Conservation (phyloP, 23 tunicate genomes). For the Clavelina lepadiformis region DNA sequence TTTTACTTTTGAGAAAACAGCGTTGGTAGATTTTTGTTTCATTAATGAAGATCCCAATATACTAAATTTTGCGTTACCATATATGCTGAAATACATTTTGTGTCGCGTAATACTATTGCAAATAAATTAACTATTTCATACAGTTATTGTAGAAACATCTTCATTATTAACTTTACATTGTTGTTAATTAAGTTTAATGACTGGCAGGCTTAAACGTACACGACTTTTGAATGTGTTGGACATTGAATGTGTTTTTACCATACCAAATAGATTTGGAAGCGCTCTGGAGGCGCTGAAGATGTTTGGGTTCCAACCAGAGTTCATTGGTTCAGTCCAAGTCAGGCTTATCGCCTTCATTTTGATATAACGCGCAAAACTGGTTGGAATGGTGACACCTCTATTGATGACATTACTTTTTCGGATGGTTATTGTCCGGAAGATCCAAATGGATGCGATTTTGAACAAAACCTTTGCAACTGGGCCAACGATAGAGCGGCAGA, state of each 20-base stretch:
- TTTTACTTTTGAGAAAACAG: no score
- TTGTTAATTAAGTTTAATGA: no score
- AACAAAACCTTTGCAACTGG: constrained; percentile 63
- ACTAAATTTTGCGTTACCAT: no score
- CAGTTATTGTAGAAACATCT: background rate
- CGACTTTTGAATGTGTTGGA: no score
- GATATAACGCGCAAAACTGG: constrained; percentile 29
- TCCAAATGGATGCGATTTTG: constrained; percentile 54
- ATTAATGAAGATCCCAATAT: no score
- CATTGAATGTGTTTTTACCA: no score
- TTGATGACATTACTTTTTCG: constrained; percentile 73
- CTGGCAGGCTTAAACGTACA: no score
- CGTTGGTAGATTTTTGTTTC: no score
- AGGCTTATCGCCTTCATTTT: constrained; percentile 37
- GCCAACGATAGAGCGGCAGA: constrained; percentile 33
- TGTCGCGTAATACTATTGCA: no score
- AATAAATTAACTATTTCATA: no score
- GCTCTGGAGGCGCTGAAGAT: constrained; percentile 35
- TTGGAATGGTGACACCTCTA: constrained; percentile 80
- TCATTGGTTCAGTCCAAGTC: constrained; percentile 19
- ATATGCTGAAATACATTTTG: no score
- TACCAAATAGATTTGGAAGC: constrained; percentile 62
- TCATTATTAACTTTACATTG: no score
- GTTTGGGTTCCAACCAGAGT: constrained; percentile 48
- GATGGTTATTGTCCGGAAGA: constrained; percentile 79